phyloP scores from a whole-genome alignment of 2,888 invertebrate species.

The Nemoura dubitans region DNA sequence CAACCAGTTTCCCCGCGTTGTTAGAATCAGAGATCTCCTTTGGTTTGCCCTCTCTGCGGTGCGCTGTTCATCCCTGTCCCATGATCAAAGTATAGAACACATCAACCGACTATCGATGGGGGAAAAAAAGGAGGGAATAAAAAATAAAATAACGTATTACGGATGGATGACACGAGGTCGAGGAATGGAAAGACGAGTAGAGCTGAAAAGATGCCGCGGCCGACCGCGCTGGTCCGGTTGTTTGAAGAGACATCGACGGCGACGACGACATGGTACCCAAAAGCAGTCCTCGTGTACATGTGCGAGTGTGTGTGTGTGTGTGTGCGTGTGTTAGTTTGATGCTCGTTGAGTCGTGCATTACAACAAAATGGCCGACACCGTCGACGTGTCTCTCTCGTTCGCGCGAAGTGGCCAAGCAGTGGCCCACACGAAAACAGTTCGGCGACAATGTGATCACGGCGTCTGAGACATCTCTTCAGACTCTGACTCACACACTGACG shows the following conservation, averaged over 20 bases:
- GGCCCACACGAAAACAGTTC: not conserved
- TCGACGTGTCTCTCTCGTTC: not conserved
- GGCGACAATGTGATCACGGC: not conserved
- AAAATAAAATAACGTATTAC: constrained; percentile 3
- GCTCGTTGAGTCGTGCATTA: not conserved
- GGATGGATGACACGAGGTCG: not conserved
- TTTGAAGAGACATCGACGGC: not conserved
- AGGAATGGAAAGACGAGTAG: not conserved
- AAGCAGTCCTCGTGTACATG: not conserved
- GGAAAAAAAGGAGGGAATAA: not conserved
- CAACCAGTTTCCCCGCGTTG: not conserved
- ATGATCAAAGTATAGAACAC: not conserved
- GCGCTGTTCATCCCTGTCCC: not conserved
- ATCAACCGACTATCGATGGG: not conserved
- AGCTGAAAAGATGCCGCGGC: not conserved
- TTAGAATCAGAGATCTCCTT: not conserved
- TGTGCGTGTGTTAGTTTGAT: not conserved
- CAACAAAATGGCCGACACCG: not conserved
- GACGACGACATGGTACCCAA: not conserved
- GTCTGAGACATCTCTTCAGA: not conserved
- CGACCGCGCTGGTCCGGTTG: not conserved
- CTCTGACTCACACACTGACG: not conserved
- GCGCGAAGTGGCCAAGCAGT: not conserved
- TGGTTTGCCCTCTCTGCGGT: not conserved
- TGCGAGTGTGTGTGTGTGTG: not conserved